Evolutionary conservation across 2,888 invertebrate genomes (phyloP).

Genomic region (Seladonia tumulorum): DNA sequence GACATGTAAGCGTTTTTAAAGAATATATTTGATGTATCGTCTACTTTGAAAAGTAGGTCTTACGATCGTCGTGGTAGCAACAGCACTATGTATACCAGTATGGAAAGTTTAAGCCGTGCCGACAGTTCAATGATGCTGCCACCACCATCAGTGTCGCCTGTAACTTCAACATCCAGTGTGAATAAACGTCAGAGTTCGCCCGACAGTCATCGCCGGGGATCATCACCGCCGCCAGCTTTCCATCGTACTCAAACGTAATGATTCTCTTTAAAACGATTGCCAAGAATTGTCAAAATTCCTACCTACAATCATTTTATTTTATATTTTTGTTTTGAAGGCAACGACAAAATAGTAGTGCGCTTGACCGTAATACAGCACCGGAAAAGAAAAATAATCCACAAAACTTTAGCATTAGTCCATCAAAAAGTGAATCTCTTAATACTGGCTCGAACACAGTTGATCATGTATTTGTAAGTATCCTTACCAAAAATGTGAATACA

Average conservation of each 20-base stretch:
- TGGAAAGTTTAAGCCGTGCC: constrained; percentile 80
- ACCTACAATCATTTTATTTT: neutral
- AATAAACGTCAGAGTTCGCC: constrained; percentile 74
- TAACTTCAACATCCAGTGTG: constrained; percentile 69
- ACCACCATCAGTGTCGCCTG: constrained; percentile 75
- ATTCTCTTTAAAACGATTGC: constrained; percentile 15
- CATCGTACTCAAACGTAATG: constrained; percentile 75
- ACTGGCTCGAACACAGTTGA: constrained; percentile 57
- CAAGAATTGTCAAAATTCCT: constrained; percentile 7
- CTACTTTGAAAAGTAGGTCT: constrained; percentile 64
- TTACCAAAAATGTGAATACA: neutral
- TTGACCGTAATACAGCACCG: constrained; percentile 66
- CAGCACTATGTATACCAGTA: constrained; percentile 82
- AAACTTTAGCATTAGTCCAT: constrained; percentile 67
- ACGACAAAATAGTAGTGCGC: constrained; percentile 69
- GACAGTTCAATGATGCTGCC: constrained; percentile 79
- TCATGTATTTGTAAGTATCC: constrained; percentile 63
- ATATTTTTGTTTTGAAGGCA: constrained; percentile 66
- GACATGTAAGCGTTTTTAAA: neutral
- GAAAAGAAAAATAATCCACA: constrained; percentile 73
- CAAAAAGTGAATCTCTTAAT: constrained; percentile 74
- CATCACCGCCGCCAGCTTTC: constrained; percentile 69
- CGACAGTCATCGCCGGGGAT: constrained; percentile 69
- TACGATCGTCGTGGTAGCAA: constrained; percentile 83
- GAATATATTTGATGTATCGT: neutral